A percentile compares a stretch with the other conserved stretches of the same genome.
Conservation (phyloP, 2,113 vertebrate species). For the Syngnathus typhle region DNA sequence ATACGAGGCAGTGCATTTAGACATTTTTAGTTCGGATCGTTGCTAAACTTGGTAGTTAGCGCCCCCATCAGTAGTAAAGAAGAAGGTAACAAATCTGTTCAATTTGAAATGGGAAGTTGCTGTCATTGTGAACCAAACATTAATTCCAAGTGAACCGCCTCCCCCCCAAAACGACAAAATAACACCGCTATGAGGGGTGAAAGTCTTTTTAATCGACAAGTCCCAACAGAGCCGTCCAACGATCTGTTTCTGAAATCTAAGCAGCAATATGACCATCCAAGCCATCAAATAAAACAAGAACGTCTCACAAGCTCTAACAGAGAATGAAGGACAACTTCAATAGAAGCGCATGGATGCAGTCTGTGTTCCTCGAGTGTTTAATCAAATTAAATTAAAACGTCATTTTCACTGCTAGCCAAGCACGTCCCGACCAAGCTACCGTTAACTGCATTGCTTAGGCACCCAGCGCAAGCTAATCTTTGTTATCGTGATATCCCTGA, state of each 20-base stretch:
- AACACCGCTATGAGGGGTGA: background rate
- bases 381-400: background rate
- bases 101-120: conserved; percentile 24
- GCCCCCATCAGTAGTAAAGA: conserved; percentile 46
- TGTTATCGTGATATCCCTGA: background rate
- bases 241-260: background rate
- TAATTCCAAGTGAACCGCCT: background rate
- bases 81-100: background rate
- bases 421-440: conserved; percentile 32
- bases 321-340: background rate
- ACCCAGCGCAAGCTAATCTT: too few relatives aligned
- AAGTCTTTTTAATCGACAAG: background rate
- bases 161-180: background rate
- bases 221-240: background rate
- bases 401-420: conserved; percentile 17
- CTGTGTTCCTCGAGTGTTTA: background rate
- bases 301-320: background rate
- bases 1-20: background rate
- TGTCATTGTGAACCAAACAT: conserved; percentile 9
- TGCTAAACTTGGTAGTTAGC: conserved; percentile 27
- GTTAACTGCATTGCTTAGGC: conserved; percentile 13
- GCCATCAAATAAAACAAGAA: background rate
- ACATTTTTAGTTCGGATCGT: background rate
- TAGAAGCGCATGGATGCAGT: background rate
- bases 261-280: background rate